Conservation (phyloP, 2,113 vertebrate species). For the Bubo scandiacus region DNA sequence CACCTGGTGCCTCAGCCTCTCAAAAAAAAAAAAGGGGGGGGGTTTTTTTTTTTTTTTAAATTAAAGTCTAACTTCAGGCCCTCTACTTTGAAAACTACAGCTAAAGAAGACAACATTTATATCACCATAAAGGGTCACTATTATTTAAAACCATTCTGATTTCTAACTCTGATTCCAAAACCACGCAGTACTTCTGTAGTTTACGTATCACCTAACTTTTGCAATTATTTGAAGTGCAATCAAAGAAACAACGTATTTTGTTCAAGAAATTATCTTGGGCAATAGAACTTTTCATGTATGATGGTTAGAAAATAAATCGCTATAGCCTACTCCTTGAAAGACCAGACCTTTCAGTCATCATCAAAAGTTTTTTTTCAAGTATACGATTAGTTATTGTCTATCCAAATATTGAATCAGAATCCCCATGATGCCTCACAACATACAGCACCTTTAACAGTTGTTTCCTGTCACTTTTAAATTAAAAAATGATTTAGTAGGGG, state of each 20-base stretch:
- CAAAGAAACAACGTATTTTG: background rate
- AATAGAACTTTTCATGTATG: background rate
- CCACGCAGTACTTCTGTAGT: background rate
- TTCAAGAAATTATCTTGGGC: background rate
- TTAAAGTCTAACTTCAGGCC: background rate
- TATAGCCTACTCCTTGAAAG: background rate
- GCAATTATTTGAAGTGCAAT: background rate
- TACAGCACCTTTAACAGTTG: slow-evolving; percentile 6
- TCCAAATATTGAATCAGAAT: slow-evolving; percentile 40
- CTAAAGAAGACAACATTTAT: background rate
- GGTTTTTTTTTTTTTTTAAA: background rate
- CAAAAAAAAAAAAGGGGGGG: background rate
- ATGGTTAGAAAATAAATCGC: background rate
- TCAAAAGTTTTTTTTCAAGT: slow-evolving; percentile 11
- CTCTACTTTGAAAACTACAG: background rate
- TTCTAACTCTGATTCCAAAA: background rate
- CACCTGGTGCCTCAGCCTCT: background rate
- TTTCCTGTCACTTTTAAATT: slow-evolving; percentile 68
- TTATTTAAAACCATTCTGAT: background rate
- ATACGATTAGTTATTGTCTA: background rate
- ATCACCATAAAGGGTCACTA: background rate
- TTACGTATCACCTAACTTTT: background rate
- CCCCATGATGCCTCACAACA: slow-evolving; percentile 23
- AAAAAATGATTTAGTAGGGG: slow-evolving; percentile 23
- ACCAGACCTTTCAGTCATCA: background rate